Evolutionary conservation across 2,888 invertebrate species (phyloP).

Genomic region (Pocota personata): DNA sequence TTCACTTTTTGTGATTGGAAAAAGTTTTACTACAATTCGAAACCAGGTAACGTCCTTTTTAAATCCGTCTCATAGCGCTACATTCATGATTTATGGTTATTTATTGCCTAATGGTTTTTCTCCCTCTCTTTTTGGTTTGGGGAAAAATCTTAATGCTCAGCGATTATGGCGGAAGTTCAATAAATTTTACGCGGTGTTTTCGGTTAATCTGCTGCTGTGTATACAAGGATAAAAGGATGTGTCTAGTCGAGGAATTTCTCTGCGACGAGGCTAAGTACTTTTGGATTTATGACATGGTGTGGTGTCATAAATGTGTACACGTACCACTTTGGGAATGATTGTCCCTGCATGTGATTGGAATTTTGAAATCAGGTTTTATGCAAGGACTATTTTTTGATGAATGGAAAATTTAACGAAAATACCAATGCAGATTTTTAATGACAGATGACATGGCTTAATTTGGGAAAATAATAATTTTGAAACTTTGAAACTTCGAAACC

Average conservation of each 20-base stretch:
- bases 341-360: slow-evolving; percentile 50
- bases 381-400: background rate
- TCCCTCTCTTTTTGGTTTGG: background rate
- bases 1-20: background rate
- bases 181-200: slow-evolving; percentile 53
- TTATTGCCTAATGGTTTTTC: slow-evolving; percentile 48
- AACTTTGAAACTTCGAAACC: no score
- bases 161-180: slow-evolving; percentile 47
- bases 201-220: slow-evolving; percentile 34
- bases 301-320: slow-evolving; percentile 39
- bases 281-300: slow-evolving; percentile 31
- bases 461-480: background rate
- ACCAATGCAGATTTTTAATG: background rate
- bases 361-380: background rate
- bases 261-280: background rate
- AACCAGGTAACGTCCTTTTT: slow-evolving; percentile 17
- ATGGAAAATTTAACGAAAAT: background rate
- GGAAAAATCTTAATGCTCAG: slow-evolving; percentile 13
- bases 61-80: background rate
- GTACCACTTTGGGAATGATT: slow-evolving; percentile 33
- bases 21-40: background rate
- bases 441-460: background rate
- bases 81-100: slow-evolving; percentile 62
- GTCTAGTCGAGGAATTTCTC: slow-evolving; percentile 17
- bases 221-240: slow-evolving; percentile 17